Base-by-base conservation (phyloP, 2,797 vertebrate genomes). In the Gambusia yucatana region DNA sequence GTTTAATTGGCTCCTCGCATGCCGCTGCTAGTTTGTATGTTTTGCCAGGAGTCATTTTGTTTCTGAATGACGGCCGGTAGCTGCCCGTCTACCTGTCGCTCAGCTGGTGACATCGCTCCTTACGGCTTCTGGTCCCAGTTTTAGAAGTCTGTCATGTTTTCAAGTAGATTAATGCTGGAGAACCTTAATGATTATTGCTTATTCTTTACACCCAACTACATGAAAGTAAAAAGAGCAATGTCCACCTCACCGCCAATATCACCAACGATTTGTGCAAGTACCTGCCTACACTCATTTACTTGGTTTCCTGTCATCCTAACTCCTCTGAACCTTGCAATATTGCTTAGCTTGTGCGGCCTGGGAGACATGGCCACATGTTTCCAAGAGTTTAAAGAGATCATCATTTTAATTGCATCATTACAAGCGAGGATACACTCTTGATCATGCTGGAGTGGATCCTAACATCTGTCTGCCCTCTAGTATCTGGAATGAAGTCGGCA, bases 381-480 rank as follows among this genome's bases (percentile, higher is more conserved):
- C 80, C 81, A 50, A 74, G 73, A 81, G 48, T 86, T 86, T 86
- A 85, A 75, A 75, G 76, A 82, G 76, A 89, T 87, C 78, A 88
- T 72, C 61, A 81, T 82, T 86, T 77, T 83, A 91, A 90, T 86
- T 72, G 83, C 81, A 84, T 75, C 11, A 52, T 86, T 88, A 52
- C 55, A 73, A 85, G 75, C 9, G 33, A 82, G 76, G 71, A 74
- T 80, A 52, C 85, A 75, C 57, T 80, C 73, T n/a, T 63, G 81
- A 85, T 87, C 72, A 28, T 79, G 63, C 82, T 93, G 87, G 89
- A 90, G 48, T 22, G 11, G 79, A 80, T 91, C 88, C 89, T 52
- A 88, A 88, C 91, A 90, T 89, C 89, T 92, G 88, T 67, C 82
- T 88, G 86, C 90, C 89, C 86, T 36, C 80, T 28, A 76, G 89